Evolutionary conservation across 1,140 invertebrate genomes (phyloP), one percentile per base, ranked within the genome.

Genomic region (Drosophila persimilis): DNA sequence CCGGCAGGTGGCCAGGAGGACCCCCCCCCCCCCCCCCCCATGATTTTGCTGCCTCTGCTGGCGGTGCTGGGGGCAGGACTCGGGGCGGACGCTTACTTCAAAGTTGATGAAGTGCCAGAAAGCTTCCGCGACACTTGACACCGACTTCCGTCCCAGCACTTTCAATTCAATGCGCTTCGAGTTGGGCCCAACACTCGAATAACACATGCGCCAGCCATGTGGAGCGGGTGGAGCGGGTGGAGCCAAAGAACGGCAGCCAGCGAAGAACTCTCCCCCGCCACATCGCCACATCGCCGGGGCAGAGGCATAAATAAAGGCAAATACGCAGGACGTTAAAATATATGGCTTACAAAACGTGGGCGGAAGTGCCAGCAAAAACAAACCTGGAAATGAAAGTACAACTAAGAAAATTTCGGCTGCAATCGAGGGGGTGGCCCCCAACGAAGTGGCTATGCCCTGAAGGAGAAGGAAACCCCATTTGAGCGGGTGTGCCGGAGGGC

Each of bases 71-170:
- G 3, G 24, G 35, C 35, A 13, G 35, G 35, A 24, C 41, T 46
- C 60, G 58, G 47, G 22, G 52, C 52, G 43, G 52, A 58, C 31
- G 55, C 47, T 57, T 45, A 48, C 57, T 73, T 55, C 60, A 74
- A 48, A 84, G 73, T 85, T 85, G 80, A 85, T 79, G 81, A 86
- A 86, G 81, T 86, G 81, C 77, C 71, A 83, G 81, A 86, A 86
- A 88, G 83, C 83, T 75, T 86, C 78, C 83, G 83, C 60, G 71
- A 41, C 70, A 80, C 80, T 86, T 86, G 70, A 80, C 81, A 81
- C 77, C 73, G 66, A 70, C 83, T 77, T 77, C 77, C 73, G 79
- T 63, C 48, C 44, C 43, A 29, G 45, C 53, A n/a, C 24, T 81
- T 83, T 59, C 67, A 61, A 81, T 76, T 86, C 81, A 86, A 88